Percentiles rank a stretch among this genome's conserved stretches.
Evolutionary conservation across 2,888 invertebrate genomes (phyloP).

Genomic region (Andrena haemorrhoa): DNA sequence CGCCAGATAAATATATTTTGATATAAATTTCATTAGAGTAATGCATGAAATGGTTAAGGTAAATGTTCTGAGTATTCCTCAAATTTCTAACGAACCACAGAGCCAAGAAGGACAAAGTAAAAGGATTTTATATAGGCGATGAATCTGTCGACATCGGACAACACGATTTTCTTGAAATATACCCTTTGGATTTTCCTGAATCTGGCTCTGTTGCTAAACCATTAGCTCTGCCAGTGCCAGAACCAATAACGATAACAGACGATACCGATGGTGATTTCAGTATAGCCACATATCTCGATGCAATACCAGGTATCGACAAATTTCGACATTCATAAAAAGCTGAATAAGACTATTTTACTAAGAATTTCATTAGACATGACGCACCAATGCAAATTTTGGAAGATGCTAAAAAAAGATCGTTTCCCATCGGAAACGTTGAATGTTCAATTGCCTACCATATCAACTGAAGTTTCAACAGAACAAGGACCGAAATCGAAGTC

Average conservation of each 20-base stretch:
- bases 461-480: background rate
- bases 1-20: background rate
- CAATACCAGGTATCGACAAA: constrained; percentile 45
- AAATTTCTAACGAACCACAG: constrained; percentile 17
- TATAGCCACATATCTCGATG: constrained; percentile 45
- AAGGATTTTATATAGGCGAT: constrained; percentile 24
- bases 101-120: constrained; percentile 49
- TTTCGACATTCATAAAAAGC: background rate
- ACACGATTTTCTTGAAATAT: constrained; percentile 43
- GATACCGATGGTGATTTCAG: constrained; percentile 35
- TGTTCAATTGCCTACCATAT: background rate
- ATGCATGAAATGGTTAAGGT: background rate
- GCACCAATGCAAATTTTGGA: constrained; percentile 47
- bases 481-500: background rate
- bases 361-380: constrained; percentile 28
- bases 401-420: constrained; percentile 32
- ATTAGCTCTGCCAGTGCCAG: background rate
- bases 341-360: background rate
- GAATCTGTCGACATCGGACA: background rate
- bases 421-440: constrained; percentile 30
- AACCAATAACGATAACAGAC: constrained; percentile 27
- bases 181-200: constrained; percentile 11
- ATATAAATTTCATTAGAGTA: background rate
- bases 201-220: background rate
- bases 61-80: no score